Evolutionary conservation across 2,888 invertebrate genomes (phyloP), one percentile per base, ranked within the genome.

Genomic region (Fabriciana adippe): DNA sequence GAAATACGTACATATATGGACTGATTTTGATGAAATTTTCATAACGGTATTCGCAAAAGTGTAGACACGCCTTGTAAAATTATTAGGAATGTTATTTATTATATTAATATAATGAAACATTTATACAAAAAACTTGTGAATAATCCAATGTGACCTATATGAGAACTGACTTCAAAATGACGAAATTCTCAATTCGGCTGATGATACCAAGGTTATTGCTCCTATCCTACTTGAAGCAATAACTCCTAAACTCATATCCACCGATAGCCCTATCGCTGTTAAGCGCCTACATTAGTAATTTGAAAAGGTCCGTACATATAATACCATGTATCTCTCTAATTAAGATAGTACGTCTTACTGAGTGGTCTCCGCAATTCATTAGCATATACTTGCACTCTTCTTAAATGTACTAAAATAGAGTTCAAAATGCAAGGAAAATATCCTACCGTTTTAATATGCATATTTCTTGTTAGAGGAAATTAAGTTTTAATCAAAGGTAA

Each of bases 241-340:
- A 68, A 66, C 51, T 62, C 50, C 55, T 51, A 56, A 54, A 55
- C 16, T 50, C 61, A 53, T 70, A 64, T 57, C 67, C 35, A 57
- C 13, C 48, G 66, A 70, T 72, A 68, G 26, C 26, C 55, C 65
- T 74, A 74, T 72, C 73, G 26, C 47, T 6, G 67, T 59, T 65
- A 76, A 74, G 73, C 73, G 72, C 71, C 73, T 74, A 72, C 74
- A 74, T 76, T 76, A 75, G 72, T 75, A 74, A 76, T 74, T 73
- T 71, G 72, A 72, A 74, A 70, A 65, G 71, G 62, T 59, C 70
- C 68, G 72, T 71, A 76, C 73, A 76, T 75, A 74, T 75, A 74
- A 74, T 72, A 67, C 71, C 72, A 73, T 79, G 78, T 81, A 82
- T 82, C 79, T 75, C 73, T 72, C 80, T 83, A 83, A 84, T 84